Base-by-base conservation (phyloP, 2,797 vertebrate species). In the Poeciliopsis gracilis region DNA sequence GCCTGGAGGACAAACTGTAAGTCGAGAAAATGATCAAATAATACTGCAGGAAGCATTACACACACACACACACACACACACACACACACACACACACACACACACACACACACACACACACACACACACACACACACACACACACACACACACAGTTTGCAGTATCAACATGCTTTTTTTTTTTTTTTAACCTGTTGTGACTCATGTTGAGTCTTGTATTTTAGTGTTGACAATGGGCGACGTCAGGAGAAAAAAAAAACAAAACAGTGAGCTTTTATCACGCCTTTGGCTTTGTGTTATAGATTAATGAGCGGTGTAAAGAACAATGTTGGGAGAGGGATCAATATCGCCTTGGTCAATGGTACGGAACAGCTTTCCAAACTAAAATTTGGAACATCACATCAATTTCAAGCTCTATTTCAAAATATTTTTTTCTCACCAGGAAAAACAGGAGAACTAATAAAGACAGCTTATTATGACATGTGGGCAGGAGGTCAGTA, bases 241-340 rank as follows among this genome's bases (percentile, higher is more conserved):
- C 20, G 20, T 67, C 10, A 25, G 59, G 6, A 20, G 12, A 2
- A 7, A 23, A 41, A 67, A 66, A 3, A 20, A 51, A 36, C 0
- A 3, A 25, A 25, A n/a, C 53, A 12, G 3, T 5, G 9, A 23
- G 33, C 36, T 55, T 0, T 16, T 0, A 18, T 75, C 38, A 78
- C 2, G 79, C 5, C n/a, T 9, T 0, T 20, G 63, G 33, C 79
- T 51, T 16, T 72, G 70, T 33, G 0, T 86, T 78, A 81, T 86
- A 99, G 98, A 82, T 84, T 99, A 85, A 99, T 99, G 97, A 99
- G 98, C 57, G 93, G 97, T 3, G 97, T 99, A 76, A 99, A 97
- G 95, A 99, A 99, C 94, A 99, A 99, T 0, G 97, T 99, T 77
- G 98, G 97, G 74, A 96, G 98, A 94, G 98, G 98, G 78, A 96